phyloP scores from a whole-genome alignment of 1,140 invertebrate genomes.

The Papilio machaon region DNA sequence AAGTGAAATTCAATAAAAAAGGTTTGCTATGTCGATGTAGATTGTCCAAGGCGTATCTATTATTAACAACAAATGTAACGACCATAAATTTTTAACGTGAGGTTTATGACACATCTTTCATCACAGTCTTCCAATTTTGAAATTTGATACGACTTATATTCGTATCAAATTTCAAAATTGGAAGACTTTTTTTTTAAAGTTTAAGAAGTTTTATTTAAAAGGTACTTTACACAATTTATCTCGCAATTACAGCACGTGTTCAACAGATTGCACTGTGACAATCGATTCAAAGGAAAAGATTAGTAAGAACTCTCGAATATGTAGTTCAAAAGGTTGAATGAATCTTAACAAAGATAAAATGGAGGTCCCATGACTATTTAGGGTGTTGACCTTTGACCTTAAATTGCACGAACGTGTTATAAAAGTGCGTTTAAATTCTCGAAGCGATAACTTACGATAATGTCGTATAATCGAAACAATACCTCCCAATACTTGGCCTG shows the following conservation, averaged over 20 bases:
- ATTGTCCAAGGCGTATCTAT: background rate
- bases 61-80: too few relatives aligned
- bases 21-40: too few relatives aligned
- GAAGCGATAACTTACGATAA: slow-evolving; percentile 4
- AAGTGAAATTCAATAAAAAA: background rate
- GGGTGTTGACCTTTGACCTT: slow-evolving; percentile 21
- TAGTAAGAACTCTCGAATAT: background rate
- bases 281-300: slow-evolving; percentile 7
- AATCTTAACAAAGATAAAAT: background rate
- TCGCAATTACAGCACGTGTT: background rate
- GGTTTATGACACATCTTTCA: too few relatives aligned
- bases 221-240: background rate
- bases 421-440: slow-evolving; percentile 24
- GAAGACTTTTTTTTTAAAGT: too few relatives aligned
- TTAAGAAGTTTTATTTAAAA: too few relatives aligned
- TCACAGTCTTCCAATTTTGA: too few relatives aligned
- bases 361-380: background rate
- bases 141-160: too few relatives aligned
- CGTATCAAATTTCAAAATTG: too few relatives aligned
- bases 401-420: slow-evolving; percentile 27
- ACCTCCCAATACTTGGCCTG: background rate
- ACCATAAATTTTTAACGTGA: too few relatives aligned
- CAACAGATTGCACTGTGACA: slow-evolving; percentile 3
- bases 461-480: slow-evolving; percentile 19
- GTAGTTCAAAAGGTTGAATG: slow-evolving; percentile 2